phyloP scores from a whole-genome alignment of 2,113 vertebrate species.

The sheep (Ovis aries) region ARS-UI_Ramb_v3.0 NC_056057.1:38869001-38869500 shows the following conservation, averaged over 20 bases:
- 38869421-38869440: background rate
- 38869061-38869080: background rate
- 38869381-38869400: background rate
- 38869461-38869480: conserved; percentile 7
- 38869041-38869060: background rate
- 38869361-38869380: background rate
- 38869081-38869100: background rate
- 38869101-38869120: background rate
- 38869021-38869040: background rate
- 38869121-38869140: background rate
- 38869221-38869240: background rate
- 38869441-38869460: background rate
- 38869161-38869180: background rate
- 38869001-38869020: background rate
- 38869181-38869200: background rate
- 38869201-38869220: background rate
- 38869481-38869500: background rate
- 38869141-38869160: background rate
- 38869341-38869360: background rate
- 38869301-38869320: background rate
- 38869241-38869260: background rate
- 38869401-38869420: background rate
- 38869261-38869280: background rate
- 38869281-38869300: background rate
- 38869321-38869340: background rate